A percentile compares a stretch with the other conserved stretches of the same genome.
Evolutionary conservation across 1,140 invertebrate genomes (phyloP).

Genomic region (Triops cancriformis): DNA sequence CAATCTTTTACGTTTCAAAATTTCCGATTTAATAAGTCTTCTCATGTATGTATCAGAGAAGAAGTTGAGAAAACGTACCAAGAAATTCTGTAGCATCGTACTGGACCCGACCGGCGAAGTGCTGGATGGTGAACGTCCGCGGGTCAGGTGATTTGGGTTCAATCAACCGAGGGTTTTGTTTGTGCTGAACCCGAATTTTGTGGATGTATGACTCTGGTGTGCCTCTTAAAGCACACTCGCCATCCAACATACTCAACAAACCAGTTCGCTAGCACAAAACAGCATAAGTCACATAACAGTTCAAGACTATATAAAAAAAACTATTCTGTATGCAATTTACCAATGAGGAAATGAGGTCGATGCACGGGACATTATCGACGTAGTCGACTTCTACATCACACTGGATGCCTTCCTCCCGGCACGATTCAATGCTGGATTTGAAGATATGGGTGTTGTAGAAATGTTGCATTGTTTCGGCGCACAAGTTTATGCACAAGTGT

Average conservation of each 20-base stretch:
- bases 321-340: slow-evolving; percentile 42
- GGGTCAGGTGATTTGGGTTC: slow-evolving; percentile 45
- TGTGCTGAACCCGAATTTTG: slow-evolving; percentile 75
- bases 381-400: slow-evolving; percentile 86
- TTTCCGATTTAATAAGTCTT: not conserved
- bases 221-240: slow-evolving; percentile 79
- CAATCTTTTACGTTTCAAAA: not conserved
- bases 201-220: slow-evolving; percentile 79
- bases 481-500: slow-evolving; percentile 88
- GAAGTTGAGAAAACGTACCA: slow-evolving; percentile 38
- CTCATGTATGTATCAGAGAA: slow-evolving; percentile 20
- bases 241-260: slow-evolving; percentile 80
- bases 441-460: slow-evolving; percentile 96
- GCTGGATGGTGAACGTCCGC: slow-evolving; percentile 82
- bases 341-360: slow-evolving; percentile 86
- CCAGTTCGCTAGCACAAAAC: slow-evolving; percentile 58
- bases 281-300: slow-evolving; percentile 9
- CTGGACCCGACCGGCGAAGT: slow-evolving; percentile 78
- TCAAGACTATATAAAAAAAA: not conserved
- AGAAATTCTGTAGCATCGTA: slow-evolving; percentile 86
- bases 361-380: slow-evolving; percentile 90
- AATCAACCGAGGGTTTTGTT: slow-evolving; percentile 58
- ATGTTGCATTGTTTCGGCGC: slow-evolving; percentile 94
- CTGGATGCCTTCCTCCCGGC: slow-evolving; percentile 84
- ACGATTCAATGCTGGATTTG: slow-evolving; percentile 87